phyloP scores from a whole-genome alignment of 2,797 vertebrate genomes.

The Sebastes minor region DNA sequence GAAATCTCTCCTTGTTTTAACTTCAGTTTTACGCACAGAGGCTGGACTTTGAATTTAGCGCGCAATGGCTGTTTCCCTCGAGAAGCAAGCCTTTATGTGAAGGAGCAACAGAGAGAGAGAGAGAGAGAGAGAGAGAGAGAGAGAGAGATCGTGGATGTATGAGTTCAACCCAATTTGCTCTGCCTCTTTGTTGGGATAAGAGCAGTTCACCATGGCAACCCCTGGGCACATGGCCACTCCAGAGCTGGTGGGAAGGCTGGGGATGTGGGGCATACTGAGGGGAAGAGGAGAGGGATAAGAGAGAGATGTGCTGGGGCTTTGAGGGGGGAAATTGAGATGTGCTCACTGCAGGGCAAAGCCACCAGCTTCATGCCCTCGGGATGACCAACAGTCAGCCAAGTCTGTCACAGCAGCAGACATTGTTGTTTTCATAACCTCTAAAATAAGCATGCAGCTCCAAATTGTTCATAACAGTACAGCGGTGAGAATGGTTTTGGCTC shows the following conservation, averaged over 20 bases:
- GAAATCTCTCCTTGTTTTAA: not conserved
- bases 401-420: not conserved
- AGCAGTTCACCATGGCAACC: constrained; percentile 75
- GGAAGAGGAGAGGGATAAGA: not conserved
- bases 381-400: not conserved
- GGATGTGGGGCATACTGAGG: not conserved
- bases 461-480: constrained; percentile 7
- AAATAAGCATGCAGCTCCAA: constrained; percentile 40
- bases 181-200: constrained; percentile 67
- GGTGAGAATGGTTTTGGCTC: constrained; percentile 44
- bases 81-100: constrained; percentile 22
- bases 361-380: not conserved
- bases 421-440: constrained; percentile 22
- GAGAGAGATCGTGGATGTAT: not conserved
- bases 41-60: constrained; percentile 72
- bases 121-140: constrained; percentile 18
- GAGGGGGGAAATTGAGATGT: constrained; percentile 12
- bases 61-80: constrained; percentile 16
- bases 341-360: not conserved
- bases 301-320: not conserved
- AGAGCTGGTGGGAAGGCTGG: constrained; percentile 4
- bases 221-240: constrained; percentile 49
- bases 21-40: constrained; percentile 9
- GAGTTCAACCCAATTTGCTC: constrained; percentile 43
- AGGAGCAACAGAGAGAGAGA: constrained; percentile 12